phyloP scores from a whole-genome alignment of 2,888 invertebrate genomes.

The Trachelus troglodyta region DNA sequence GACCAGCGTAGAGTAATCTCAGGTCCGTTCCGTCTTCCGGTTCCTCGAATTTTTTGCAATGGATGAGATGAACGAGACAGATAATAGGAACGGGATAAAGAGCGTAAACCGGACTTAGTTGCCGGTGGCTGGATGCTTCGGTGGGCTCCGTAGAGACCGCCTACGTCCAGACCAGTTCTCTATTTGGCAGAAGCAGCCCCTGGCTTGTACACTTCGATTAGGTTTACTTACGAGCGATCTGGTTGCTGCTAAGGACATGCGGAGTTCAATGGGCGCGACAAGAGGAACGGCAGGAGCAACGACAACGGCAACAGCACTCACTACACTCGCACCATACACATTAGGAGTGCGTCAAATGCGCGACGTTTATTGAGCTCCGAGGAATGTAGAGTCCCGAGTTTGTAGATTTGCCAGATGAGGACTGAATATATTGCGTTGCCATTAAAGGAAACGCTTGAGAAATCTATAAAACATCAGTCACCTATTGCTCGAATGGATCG shows the following conservation, averaged over 20 bases:
- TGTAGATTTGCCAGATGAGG: slow-evolving; percentile 46
- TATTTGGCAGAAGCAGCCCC: slow-evolving; percentile 53
- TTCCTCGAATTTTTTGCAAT: too few species aligned
- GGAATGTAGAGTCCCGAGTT: slow-evolving; percentile 40
- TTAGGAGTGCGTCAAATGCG: slow-evolving; percentile 51
- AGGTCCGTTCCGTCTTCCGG: too few species aligned
- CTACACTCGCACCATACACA: slow-evolving; percentile 8
- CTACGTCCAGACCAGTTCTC: slow-evolving; percentile 58
- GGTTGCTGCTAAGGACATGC: slow-evolving; percentile 49
- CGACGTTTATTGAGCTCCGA: slow-evolving; percentile 51
- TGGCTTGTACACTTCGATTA: slow-evolving; percentile 50
- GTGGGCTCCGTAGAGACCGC: slow-evolving; percentile 46
- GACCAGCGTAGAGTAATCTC: too few species aligned
- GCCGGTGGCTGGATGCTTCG: not conserved
- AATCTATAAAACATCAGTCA: slow-evolving; percentile 50
- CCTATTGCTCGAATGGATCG: not conserved
- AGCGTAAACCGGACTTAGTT: not conserved
- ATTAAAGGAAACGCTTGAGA: slow-evolving; percentile 48
- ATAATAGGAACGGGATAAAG: not conserved
- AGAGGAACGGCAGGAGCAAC: not conserved
- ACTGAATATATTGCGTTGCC: slow-evolving; percentile 27
- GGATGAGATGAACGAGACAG: too few species aligned
- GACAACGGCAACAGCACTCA: not conserved
- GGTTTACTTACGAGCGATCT: slow-evolving; percentile 54
- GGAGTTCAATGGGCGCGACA: slow-evolving; percentile 31